These are phyloP conservation scores for Poeciliopsis infans DNA, from an alignment of 2,797 vertebrate species.

Conservation along the genomic window DNA sequence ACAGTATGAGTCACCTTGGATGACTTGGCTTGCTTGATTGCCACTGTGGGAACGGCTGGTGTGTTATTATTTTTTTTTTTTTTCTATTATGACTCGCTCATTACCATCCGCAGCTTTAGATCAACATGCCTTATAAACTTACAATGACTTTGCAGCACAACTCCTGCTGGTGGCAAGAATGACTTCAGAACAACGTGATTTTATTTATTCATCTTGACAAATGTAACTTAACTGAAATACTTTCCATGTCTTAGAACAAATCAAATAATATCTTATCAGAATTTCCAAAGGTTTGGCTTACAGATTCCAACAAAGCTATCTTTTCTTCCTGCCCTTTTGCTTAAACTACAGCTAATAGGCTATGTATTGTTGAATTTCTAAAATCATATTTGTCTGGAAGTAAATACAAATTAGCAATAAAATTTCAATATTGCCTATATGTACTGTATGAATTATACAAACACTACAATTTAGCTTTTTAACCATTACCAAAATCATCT, in stretches of 20 bases:
- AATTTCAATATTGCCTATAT: neutral
- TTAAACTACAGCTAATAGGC: neutral
- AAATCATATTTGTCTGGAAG: neutral
- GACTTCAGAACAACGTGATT: neutral
- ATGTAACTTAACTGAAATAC: neutral
- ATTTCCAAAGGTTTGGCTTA: neutral
- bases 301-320: neutral
- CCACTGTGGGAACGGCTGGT: conserved; percentile 47
- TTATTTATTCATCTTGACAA: neutral
- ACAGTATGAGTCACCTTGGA: conserved; percentile 65
- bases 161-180: conserved; percentile 10
- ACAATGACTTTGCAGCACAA: conserved; percentile 37
- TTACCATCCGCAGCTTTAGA: conserved; percentile 40
- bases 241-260: neutral
- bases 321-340: neutral
- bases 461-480: neutral
- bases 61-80: conserved; percentile 29
- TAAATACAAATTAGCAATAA: neutral
- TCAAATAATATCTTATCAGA: neutral
- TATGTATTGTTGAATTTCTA: neutral
- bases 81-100: conserved; percentile 27
- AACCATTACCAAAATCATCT: neutral
- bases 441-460: neutral
- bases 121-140: conserved; percentile 22
- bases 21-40: conserved; percentile 51